Base-by-base conservation (phyloP, 2,113 vertebrate genomes). In the Pyxicephalus adspersus region DNA sequence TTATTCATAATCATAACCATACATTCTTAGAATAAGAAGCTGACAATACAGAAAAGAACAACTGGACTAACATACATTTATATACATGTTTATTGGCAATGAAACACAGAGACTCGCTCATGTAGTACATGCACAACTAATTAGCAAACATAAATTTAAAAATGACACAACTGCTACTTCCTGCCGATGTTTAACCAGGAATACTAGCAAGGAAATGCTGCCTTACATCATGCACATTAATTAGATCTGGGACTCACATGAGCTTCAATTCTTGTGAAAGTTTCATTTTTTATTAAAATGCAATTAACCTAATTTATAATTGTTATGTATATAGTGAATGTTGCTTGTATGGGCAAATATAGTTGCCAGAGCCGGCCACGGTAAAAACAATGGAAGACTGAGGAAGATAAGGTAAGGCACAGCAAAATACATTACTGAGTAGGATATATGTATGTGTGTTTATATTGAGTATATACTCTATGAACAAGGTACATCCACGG, bases 241-340 rank as follows among this genome's bases (percentile, higher is more conserved):
- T 67, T 67, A 67, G 64, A 67, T 67, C 34, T 65, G 63, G 63
- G 63, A 65, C 16, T 65, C 2, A 34, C 31, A 45, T 45, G 31
- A 20, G 34, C 31, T 45, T 22, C 15, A 15, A 3, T 67, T 67
- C 3, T 19, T 29, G 64, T n/a, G 22, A n/a, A 22, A 45, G n/a
- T 20, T 38, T 34, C 13, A 45, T 13, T 45, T n/a, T 16, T 31
- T 65, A 25, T 17, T 7, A 26, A 17, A 26, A 5, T 1, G 60
- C 2, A 63, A 26, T 17, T 45, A 63, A 16, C 2, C 17, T 63
- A 11, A 63, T 63, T 26, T 9, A 7, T 63, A 19, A 45, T 45
- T 45, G 38, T 45, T 8, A 45, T 45, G 8, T 45, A 45, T 60
- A 15, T 9, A 60, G 57, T n/a, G 5, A 60, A 23, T 23, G n/a